Conservation (phyloP, 2,113 vertebrate species). For the Phodopus roborovskii region DNA sequence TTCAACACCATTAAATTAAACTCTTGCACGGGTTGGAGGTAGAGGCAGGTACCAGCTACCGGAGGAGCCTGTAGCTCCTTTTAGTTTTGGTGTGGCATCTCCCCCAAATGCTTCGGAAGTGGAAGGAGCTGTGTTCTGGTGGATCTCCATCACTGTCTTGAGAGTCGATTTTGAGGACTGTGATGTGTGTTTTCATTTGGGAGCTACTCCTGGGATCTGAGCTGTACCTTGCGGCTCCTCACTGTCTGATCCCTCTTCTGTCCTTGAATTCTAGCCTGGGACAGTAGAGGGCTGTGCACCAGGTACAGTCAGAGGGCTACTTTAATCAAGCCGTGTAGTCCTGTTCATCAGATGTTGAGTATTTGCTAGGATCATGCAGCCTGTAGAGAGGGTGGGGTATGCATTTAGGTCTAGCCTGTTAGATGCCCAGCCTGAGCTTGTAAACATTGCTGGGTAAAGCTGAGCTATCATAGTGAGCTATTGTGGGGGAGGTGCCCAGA, state of each 20-base stretch:
- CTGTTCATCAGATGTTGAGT: background rate
- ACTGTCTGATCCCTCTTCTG: background rate
- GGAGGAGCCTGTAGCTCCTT: background rate
- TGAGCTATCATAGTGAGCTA: background rate
- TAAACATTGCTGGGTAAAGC: background rate
- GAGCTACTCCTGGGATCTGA: background rate
- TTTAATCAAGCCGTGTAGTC: background rate
- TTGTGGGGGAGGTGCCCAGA: background rate
- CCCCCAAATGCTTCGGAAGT: background rate
- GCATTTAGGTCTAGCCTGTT: background rate
- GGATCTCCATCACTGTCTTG: background rate
- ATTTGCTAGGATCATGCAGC: background rate
- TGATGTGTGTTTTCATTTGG: background rate
- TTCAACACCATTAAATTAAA: background rate
- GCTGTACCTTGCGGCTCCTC: background rate
- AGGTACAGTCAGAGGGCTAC: background rate
- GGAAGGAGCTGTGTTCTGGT: background rate
- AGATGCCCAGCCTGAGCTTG: background rate
- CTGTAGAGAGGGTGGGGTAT: background rate
- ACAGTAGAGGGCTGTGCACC: background rate
- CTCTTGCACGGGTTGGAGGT: background rate
- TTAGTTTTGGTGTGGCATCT: background rate
- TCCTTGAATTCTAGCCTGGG: background rate
- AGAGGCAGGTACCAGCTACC: background rate
- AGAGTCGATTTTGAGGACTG: background rate